Percentiles rank a stretch among this genome's conserved stretches.
These are phyloP conservation scores for Homalodisca vitripennis DNA, from an alignment of 1,140 invertebrate species.

Conservation along the genomic window DNA sequence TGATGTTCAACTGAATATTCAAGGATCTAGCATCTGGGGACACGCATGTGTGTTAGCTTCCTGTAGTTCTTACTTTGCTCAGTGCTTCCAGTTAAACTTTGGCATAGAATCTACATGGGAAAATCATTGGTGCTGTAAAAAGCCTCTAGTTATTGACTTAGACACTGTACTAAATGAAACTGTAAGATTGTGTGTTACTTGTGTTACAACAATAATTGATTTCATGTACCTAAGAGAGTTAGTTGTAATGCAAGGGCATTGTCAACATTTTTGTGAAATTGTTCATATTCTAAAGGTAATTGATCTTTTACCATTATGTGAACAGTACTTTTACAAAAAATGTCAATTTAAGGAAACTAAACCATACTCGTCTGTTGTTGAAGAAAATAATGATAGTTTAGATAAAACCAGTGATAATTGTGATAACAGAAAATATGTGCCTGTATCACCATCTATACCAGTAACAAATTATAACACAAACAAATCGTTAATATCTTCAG, in stretches of 20 bases:
- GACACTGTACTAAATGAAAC: not conserved
- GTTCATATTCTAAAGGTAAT: not conserved
- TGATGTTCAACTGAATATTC: conserved; percentile 5
- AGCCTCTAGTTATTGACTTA: not conserved
- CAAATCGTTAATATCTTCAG: too few relatives aligned
- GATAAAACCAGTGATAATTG: too few relatives aligned
- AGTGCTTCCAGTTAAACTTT: not conserved
- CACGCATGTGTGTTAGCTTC: conserved; percentile 6
- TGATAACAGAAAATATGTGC: too few relatives aligned
- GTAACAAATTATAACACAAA: too few relatives aligned
- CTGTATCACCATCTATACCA: too few relatives aligned
- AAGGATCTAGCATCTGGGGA: not conserved
- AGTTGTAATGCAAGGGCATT: conserved; percentile 3
- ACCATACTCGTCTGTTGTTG: too few relatives aligned
- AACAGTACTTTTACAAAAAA: not conserved
- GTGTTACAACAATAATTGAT: conserved; percentile 8
- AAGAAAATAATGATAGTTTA: too few relatives aligned
- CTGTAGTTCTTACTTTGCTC: not conserved
- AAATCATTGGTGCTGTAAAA: conserved; percentile 5
- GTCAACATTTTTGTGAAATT: not conserved
- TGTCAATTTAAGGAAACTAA: not conserved
- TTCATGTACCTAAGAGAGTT: conserved; percentile 13
- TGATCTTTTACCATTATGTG: not conserved
- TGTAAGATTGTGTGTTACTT: not conserved
- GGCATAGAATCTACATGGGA: too few relatives aligned